Evolutionary conservation across 2,888 invertebrate species (phyloP), one percentile per base, ranked within the genome.

Genomic region (Ophonus ardosiacus): DNA sequence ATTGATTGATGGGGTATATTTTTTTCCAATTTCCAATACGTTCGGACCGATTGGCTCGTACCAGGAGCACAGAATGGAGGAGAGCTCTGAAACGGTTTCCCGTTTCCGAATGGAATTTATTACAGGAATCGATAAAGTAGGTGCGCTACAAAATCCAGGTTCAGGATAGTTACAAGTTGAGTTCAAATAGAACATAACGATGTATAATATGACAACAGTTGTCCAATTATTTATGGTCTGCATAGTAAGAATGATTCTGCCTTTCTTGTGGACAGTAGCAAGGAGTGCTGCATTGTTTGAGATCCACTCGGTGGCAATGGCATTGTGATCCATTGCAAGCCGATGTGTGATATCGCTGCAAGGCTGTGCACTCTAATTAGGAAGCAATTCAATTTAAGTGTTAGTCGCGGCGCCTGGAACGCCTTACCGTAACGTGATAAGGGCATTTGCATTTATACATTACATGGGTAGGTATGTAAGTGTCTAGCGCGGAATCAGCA

Each of bases 311-410:
- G 8, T 7, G 38, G 40, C 71, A 18, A 38, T 74, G 74, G 74
- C 74, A 74, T 74, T 51, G 74, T 74, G 74, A 74, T 74, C 51
- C 43, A 31, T 8, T 65, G 65, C 13, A 31, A 15, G 71, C 15
- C 51, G 43, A 56, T 74, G 74, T 81, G 63, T 40, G 83, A 83
- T 83, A 83, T 59, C 61, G 43, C 38, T 65, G 84, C 65, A 65
- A 56, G 84, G 24, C 51, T 65, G 43, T 78, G 51, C 63, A 51
- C 85, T 85, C 68, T 85, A 85, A 85, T 85, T 85, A 85, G 85
- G 85, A 80, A 85, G 80, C 85, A 85, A 85, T 85, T 80, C 68
- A 79, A 68, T 79, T 84, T 84, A 85, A 85, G 68, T 85, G 85
- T 80, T 68, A 80, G 59, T 56, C 31, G 85, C 79, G 85, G 79